These are phyloP conservation scores for Drosophila parabipectinata DNA, from an alignment of 1,140 invertebrate species.

Conservation along the genomic window DNA sequence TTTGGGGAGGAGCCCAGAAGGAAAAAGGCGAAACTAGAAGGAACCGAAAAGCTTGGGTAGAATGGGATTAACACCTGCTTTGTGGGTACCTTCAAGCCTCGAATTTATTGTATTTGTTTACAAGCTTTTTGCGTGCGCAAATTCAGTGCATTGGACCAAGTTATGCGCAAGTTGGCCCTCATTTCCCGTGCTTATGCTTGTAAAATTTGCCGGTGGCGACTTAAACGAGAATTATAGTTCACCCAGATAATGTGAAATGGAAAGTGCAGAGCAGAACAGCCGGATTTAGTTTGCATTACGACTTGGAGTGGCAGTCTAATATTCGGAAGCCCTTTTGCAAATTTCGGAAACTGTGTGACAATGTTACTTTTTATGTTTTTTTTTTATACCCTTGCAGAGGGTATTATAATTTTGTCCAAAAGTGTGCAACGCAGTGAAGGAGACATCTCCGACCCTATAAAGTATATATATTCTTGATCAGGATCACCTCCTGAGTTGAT, in stretches of 20 bases:
- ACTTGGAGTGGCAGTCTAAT: conserved; percentile 40
- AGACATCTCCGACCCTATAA: too few relatives aligned
- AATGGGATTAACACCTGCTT: conserved; percentile 77
- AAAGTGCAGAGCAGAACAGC: conserved; percentile 53
- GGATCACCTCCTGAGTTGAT: too few relatives aligned
- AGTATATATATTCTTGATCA: too few relatives aligned
- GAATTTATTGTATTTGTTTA: conserved; percentile 81
- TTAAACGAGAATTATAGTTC: conserved; percentile 68
- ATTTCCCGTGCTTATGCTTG: conserved; percentile 27
- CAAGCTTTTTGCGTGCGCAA: conserved; percentile 78
- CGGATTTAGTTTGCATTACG: conserved; percentile 73
- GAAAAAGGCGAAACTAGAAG: background rate
- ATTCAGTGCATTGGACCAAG: conserved; percentile 39
- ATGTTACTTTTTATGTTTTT: background rate
- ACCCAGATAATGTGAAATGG: conserved; percentile 72
- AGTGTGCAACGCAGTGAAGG: too few relatives aligned
- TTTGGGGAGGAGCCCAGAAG: conserved; percentile 7
- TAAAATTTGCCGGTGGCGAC: conserved; percentile 40
- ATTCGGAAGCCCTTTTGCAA: conserved; percentile 5
- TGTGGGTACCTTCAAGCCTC: conserved; percentile 67
- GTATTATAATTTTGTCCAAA: too few relatives aligned
- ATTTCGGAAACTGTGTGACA: conserved; percentile 17
- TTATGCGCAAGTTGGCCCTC: conserved; percentile 34
- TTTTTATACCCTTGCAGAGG: too few relatives aligned
- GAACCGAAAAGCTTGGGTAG: conserved; percentile 28